Evolutionary conservation across 2,888 invertebrate species (phyloP), one percentile per base, ranked within the genome.

Genomic region (Anticlea derivata): DNA sequence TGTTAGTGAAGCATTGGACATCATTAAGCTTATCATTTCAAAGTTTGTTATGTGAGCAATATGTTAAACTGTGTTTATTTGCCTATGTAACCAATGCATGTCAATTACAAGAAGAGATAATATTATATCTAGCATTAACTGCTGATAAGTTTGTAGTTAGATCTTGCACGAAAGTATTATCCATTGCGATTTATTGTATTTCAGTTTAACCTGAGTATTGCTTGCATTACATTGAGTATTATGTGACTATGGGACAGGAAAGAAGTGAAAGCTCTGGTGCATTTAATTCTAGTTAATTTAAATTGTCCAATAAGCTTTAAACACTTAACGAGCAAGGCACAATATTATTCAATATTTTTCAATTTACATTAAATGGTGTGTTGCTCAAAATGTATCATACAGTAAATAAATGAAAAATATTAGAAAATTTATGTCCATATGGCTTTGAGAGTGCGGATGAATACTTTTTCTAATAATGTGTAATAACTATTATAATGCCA

Each of bases 271-370:
- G 73, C 74, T 76, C 75, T 79, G 89, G 89, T 90, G 89, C 89
- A 87, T 90, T 89, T 88, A 85, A 84, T 71, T 78, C 73, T 90
- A 88, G 85, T 87, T 86, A 82, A 82, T 87, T 85, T 85, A 80
- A 82, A 80, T 75, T 86, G 86, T 86, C 88, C 85, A 83, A 78
- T 60, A 85, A 86, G 87, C 86, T 87, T 86, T 85, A 85, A 72
- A 83, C 2, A 60, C 75, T 79, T 68, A 75, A 75, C 70, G 79
- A 80, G 75, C 78, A 77, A 73, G 75, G 83, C 86, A 84, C 82
- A 83, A 83, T 80, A 78, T 70, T 77, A 75, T 73, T 77, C 71
- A 74, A 78, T 78, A 78, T 78, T 79, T 78, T 79, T 77, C 73
- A 78, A 75, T 75, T 69, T 72, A 76, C 63, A 67, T 60, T 67